Conservation (phyloP, 2,797 vertebrate species). For the Lithobates sylvaticus region DNA sequence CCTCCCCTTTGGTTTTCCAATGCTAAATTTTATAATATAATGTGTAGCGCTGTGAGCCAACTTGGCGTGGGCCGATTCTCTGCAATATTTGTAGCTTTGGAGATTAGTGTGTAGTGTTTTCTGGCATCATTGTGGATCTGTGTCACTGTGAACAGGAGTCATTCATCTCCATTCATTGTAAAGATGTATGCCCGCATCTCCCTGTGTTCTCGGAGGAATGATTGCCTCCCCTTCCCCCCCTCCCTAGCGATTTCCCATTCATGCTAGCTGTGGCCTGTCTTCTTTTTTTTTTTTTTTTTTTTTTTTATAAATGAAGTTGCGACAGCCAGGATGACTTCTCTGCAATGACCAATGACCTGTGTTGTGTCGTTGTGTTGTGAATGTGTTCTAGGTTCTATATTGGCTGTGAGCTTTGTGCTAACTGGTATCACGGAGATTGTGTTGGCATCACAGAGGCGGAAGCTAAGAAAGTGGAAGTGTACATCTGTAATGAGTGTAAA, state of each 20-base stretch:
- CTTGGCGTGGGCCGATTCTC: too few species aligned
- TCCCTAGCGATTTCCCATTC: too few species aligned
- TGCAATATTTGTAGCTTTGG: too few species aligned
- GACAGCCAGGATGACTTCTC: constrained; percentile 39
- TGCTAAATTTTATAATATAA: too few species aligned
- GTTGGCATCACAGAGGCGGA: constrained; percentile 99
- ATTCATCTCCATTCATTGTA: constrained; percentile 7
- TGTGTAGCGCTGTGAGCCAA: too few species aligned
- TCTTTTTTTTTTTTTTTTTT: too few species aligned
- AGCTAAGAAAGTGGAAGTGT: constrained; percentile 99
- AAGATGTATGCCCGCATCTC: background rate
- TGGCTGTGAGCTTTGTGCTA: constrained; percentile 97
- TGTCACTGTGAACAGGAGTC: constrained; percentile 16
- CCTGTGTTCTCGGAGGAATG: background rate
- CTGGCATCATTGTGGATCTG: background rate
- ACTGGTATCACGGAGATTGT: constrained; percentile 98
- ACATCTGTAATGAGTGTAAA: constrained; percentile 97
- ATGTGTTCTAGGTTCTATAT: constrained; percentile 94
- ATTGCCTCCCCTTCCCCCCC: background rate
- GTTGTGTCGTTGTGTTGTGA: constrained; percentile 87
- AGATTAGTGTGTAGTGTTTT: too few species aligned
- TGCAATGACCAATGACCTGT: constrained; percentile 85
- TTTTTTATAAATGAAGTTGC: background rate
- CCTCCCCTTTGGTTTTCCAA: too few species aligned
- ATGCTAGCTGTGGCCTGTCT: constrained; percentile 24